These are phyloP conservation scores for Megatriorchis doriae DNA, from an alignment of 2,113 vertebrate genomes.

Conservation along the genomic window DNA sequence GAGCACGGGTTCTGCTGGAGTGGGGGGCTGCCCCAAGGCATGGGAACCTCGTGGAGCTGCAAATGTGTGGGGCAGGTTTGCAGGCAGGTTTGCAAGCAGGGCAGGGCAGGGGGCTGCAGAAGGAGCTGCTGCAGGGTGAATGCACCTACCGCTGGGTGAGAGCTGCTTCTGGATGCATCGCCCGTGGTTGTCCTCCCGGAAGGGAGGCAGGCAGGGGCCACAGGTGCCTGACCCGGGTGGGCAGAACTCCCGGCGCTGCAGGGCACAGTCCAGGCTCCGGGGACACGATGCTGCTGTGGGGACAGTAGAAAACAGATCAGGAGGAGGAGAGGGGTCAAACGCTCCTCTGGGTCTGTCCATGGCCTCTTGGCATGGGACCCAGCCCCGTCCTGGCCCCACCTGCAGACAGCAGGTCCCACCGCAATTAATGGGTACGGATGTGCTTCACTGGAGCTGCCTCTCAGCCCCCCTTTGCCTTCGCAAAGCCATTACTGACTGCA, in stretches of 20 bases:
- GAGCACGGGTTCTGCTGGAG: neutral
- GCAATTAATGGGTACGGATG: fast-evolving
- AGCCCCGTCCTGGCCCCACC: fast-evolving
- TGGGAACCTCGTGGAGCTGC: neutral
- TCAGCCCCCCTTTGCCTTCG: fast-evolving
- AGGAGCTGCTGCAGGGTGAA: neutral
- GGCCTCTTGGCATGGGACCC: neutral
- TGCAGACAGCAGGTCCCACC: neutral
- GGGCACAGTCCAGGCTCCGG: conserved; percentile 83
- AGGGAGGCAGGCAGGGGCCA: conserved; percentile 81
- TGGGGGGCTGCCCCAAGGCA: neutral
- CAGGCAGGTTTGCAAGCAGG: neutral
- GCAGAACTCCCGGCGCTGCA: conserved; percentile 80
- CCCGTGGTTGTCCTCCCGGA: conserved; percentile 75
- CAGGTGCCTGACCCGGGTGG: conserved; percentile 69
- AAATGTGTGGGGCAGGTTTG: neutral
- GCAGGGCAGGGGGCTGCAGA: neutral
- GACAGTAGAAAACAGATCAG: neutral
- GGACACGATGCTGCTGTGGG: conserved; percentile 76
- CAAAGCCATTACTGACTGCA: neutral
- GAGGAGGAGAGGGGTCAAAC: neutral
- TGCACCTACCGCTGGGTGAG: conserved; percentile 31
- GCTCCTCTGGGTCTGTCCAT: fast-evolving
- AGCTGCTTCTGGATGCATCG: conserved; percentile 68
- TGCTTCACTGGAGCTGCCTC: neutral